Percentiles rank a stretch among this genome's conserved stretches.
Conservation (phyloP, 1,140 invertebrate genomes). For the Bursaphelenchus mucronatus region DNA sequence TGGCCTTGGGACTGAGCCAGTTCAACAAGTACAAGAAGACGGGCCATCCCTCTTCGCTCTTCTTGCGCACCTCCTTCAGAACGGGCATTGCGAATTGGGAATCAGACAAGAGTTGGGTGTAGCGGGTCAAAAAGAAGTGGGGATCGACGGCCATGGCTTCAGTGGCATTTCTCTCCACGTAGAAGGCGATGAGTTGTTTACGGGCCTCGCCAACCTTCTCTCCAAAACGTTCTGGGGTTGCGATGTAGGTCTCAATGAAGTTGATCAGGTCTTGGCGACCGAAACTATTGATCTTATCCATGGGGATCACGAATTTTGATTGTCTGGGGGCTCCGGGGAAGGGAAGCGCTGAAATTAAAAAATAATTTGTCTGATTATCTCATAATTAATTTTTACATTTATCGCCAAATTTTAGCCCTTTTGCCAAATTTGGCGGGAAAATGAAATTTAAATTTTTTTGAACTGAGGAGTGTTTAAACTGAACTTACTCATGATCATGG, state of each 20-base stretch:
- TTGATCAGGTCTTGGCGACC: slow-evolving; percentile 29
- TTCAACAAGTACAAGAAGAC: slow-evolving; percentile 28
- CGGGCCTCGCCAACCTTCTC: slow-evolving; percentile 32
- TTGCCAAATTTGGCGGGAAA: neutral
- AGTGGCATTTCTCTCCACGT: slow-evolving; percentile 29
- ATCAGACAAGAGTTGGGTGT: slow-evolving; percentile 37
- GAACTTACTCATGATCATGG: slow-evolving; percentile 31
- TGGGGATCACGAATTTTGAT: slow-evolving; percentile 23
- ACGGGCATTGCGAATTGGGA: slow-evolving; percentile 35
- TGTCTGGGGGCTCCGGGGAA: slow-evolving; percentile 33
- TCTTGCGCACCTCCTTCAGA: slow-evolving; percentile 32
- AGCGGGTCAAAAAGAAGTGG: slow-evolving; percentile 37
- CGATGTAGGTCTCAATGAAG: slow-evolving; percentile 27
- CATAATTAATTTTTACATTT: neutral
- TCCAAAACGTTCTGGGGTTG: slow-evolving; percentile 27
- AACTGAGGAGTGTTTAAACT: neutral
- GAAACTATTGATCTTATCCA: slow-evolving; percentile 26
- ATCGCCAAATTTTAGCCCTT: neutral
- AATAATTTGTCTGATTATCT: neutral
- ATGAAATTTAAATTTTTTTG: slow-evolving; percentile 20
- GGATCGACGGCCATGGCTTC: neutral
- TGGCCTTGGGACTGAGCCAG: slow-evolving; percentile 30
- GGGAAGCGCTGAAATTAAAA: slow-evolving; percentile 25
- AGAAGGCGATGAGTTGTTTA: slow-evolving; percentile 29
- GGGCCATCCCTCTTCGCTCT: slow-evolving; percentile 35